Evolutionary conservation across 2,113 vertebrate genomes (phyloP).

Genomic region (Bubalus kerabau): DNA sequence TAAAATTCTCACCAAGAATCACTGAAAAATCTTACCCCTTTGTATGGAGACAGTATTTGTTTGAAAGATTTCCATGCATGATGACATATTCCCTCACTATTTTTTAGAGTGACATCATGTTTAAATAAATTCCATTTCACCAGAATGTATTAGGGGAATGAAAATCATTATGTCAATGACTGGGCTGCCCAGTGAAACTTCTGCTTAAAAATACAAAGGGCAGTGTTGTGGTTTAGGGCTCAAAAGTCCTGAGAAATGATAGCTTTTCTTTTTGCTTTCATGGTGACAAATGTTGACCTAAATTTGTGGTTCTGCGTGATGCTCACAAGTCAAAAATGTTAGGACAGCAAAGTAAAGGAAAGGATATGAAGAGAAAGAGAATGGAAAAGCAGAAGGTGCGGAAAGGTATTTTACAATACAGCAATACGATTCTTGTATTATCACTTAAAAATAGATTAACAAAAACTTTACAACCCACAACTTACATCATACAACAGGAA

Average conservation of each 20-base stretch:
- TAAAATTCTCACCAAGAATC: background rate
- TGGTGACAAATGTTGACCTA: background rate
- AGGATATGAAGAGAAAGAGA: background rate
- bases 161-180: background rate
- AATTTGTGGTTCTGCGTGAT: background rate
- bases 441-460: background rate
- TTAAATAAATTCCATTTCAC: background rate
- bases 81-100: background rate
- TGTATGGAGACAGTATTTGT: background rate
- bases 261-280: conserved; percentile 5
- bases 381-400: background rate
- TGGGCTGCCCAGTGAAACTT: background rate
- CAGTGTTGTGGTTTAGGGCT: background rate
- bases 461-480: background rate
- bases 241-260: background rate
- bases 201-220: background rate
- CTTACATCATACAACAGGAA: background rate
- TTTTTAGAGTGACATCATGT: background rate
- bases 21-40: background rate
- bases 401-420: background rate
- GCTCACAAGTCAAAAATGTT: background rate
- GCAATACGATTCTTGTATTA: background rate
- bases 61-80: background rate
- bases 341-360: background rate
- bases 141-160: background rate